phyloP scores from a whole-genome alignment of 2,113 vertebrate species.

The Oreochromis aureus region DNA sequence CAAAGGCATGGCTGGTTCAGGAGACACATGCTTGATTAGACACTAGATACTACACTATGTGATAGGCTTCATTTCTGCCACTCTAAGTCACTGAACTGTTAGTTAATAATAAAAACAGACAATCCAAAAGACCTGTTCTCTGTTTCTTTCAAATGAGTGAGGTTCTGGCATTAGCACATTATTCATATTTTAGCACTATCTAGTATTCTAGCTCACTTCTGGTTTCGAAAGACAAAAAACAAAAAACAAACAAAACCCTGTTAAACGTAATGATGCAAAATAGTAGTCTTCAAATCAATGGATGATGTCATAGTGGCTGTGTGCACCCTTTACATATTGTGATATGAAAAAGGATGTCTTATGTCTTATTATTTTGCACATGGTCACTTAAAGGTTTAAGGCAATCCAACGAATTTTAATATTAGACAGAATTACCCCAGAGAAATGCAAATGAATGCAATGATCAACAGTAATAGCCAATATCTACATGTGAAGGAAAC shows the following conservation, averaged over 20 bases:
- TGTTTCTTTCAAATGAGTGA: background rate
- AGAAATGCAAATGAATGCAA: background rate
- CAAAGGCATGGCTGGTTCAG: background rate
- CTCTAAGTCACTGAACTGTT: background rate
- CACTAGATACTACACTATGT: background rate
- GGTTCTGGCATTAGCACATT: background rate
- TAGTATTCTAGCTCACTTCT: background rate
- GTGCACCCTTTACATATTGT: background rate
- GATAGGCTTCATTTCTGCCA: background rate
- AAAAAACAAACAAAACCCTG: accelerated
- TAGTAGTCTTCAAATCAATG: background rate
- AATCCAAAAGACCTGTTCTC: background rate
- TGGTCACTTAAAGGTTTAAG: background rate
- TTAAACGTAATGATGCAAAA: background rate
- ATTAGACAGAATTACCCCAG: background rate
- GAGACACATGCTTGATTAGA: background rate
- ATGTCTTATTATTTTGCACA: background rate
- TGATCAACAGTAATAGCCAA: background rate
- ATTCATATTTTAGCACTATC: background rate
- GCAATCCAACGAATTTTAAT: background rate
- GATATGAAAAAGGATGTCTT: background rate
- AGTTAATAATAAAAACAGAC: background rate
- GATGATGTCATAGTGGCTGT: background rate
- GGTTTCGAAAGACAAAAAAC: background rate
- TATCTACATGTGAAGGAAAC: background rate